A percentile compares a stretch with the other conserved stretches of the same genome.
Conservation (phyloP, 2,113 vertebrate genomes). For the Prochilodus magdalenae region DNA sequence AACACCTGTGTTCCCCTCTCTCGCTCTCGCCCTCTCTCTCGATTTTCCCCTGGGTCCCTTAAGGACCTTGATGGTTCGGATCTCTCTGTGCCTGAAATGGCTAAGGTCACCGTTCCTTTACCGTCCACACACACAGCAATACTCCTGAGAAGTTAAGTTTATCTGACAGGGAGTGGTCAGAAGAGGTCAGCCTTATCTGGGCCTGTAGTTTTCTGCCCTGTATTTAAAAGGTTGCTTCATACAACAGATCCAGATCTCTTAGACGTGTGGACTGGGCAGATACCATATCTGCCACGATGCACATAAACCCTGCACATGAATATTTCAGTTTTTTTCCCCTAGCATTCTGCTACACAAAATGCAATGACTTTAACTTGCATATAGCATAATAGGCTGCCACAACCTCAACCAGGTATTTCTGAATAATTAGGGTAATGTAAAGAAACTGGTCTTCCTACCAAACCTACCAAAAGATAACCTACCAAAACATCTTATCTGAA, state of each 20-base stretch:
- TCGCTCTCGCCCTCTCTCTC: background rate
- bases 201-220: slow-evolving; percentile 8
- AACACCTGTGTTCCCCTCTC: slow-evolving; percentile 1
- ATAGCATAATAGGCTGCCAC: background rate
- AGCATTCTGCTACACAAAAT: background rate
- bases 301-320: background rate
- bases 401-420: background rate
- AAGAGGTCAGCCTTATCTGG: slow-evolving; percentile 22
- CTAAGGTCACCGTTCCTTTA: background rate
- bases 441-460: background rate
- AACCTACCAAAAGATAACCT: no score
- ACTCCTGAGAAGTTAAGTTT: slow-evolving; percentile 28
- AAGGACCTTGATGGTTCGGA: background rate
- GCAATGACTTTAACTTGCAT: background rate
- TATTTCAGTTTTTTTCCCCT: background rate
- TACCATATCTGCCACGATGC: slow-evolving; percentile 14
- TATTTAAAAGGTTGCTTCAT: slow-evolving; percentile 28
- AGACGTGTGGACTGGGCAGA: background rate
- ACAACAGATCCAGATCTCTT: slow-evolving; percentile 8
- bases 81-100: background rate
- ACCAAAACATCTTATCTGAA: no score
- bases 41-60: background rate
- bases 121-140: background rate
- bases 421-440: background rate
- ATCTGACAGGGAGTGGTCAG: slow-evolving; percentile 33